Evolutionary conservation across 2,888 invertebrate genomes (phyloP), one percentile per base, ranked within the genome.

Genomic region (Molorchus minor): DNA sequence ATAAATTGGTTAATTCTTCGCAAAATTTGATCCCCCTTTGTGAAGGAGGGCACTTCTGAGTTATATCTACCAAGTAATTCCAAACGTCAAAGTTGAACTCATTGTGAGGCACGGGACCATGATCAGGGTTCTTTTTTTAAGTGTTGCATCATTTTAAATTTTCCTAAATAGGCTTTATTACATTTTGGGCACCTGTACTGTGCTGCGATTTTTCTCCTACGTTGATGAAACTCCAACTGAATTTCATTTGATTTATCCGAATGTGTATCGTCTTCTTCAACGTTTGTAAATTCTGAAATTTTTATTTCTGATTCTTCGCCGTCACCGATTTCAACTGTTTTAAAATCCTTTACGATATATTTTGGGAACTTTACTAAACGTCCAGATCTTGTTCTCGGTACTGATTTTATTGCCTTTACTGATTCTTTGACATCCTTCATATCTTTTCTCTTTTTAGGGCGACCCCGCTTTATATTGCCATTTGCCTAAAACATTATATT

Each of bases 111-210:
- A 74, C 41, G 5, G 78, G 76, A 3, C 86, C 86, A 73, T 89
- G 89, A 57, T 83, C 83, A 1, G 88, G 88, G 76, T 85, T 82
- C 67, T 86, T 82, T n/a, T 65, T 85, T 81, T 62, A 87, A 85
- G 76, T 89, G 89, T 56, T 85, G 79, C 15, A 84, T 81, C 80
- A 89, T 84, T 49, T 86, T 83, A 21, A 81, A 83, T 66, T 83
- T 81, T 3, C 88, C 88, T 49, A 88, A 78, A 74, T 88, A 89
- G 12, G 85, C 84, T 74, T 88, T 88, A 51, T 83, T 82, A 76
- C 89, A 89, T n/a, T 84, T 84, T 1, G 85, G 84, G 75, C 88
- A 89, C 29, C 84, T 80, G 70, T 84, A 86, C 44, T 83, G 82
- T 38, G 83, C 77, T 0, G 84, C 80, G 61, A 84, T 82, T 51